Conservation (phyloP, 2,888 invertebrate genomes). For the Drosophila paucipuncta region DNA sequence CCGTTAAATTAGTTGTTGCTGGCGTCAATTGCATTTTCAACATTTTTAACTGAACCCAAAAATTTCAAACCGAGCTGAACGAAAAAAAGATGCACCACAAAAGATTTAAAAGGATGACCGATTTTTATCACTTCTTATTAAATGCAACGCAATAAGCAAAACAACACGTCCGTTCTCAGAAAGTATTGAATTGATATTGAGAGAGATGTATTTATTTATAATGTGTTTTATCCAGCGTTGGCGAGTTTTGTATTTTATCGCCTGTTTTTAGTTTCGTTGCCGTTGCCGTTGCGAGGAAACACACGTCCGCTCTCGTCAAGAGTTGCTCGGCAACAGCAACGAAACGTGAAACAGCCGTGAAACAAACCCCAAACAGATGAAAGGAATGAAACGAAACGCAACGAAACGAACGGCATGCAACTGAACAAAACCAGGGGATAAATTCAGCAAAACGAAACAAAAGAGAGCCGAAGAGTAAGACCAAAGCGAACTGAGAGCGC, state of each 20-base stretch:
- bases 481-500: neutral
- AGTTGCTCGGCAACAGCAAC: constrained; percentile 64
- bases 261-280: constrained; percentile 47
- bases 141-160: constrained; percentile 2
- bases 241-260: constrained; percentile 35
- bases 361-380: constrained; percentile 12
- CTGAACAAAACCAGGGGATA: constrained; percentile 11
- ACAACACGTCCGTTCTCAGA: constrained; percentile 10
- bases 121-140: constrained; percentile 15
- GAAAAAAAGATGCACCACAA: constrained; percentile 19
- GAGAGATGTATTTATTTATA: constrained; percentile 19
- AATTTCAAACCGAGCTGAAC: constrained; percentile 5
- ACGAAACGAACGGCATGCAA: constrained; percentile 11
- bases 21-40: constrained; percentile 17
- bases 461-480: constrained; percentile 43
- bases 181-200: constrained; percentile 28
- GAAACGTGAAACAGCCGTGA: constrained; percentile 18
- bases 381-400: constrained; percentile 24
- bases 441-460: constrained; percentile 19
- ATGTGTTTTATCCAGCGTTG: constrained; percentile 25
- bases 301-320: constrained; percentile 56
- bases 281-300: constrained; percentile 43
- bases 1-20: constrained; percentile 27
- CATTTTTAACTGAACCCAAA: constrained; percentile 15
- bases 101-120: constrained; percentile 15